Evolutionary conservation across 2,888 invertebrate species (phyloP), one percentile per base, ranked within the genome.

Genomic region (Alloscopus bannaensis): DNA sequence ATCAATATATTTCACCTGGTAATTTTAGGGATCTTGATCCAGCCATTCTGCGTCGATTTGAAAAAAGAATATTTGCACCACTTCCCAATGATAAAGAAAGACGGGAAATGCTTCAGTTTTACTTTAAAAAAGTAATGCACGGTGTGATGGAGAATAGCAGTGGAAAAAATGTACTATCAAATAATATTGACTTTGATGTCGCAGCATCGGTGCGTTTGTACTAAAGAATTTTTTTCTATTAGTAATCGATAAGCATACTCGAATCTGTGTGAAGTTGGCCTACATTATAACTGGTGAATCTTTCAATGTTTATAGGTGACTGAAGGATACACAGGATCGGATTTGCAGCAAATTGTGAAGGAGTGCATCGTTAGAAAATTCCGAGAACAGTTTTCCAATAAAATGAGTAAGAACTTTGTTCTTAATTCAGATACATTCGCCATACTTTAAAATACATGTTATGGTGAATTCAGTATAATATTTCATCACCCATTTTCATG

Each of bases 261-360:
- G n/a, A n/a, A n/a, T n/a, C n/a, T n/a, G n/a, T n/a, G n/a, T n/a
- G n/a, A n/a, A n/a, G n/a, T n/a, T n/a, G n/a, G n/a, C n/a, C n/a
- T n/a, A n/a, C n/a, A n/a, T n/a, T n/a, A n/a, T n/a, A n/a, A n/a
- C n/a, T n/a, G n/a, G n/a, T n/a, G n/a, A n/a, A n/a, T n/a, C n/a
- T n/a, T 2, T 3, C 22, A 13, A 50, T 26, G 47, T 50, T 57
- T 28, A 31, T 28, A 76, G 40, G 20, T 26, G 68, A 94, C 94
- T 0, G 91, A 92, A 16, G 92, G 93, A 2, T 97, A 95, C 87
- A 95, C 97, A 0, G 96, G 96, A 0, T 95, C 95, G 13, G 98
- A 98, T 87, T 92, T 98, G 62, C 93, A 94, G 86, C 89, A 94
- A 83, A 92, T 95, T 31, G 95, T 95, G 87, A 97, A 97, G 88